Evolutionary conservation across 2,113 vertebrate genomes (phyloP).

Genomic region (Hippocampus zosterae): DNA sequence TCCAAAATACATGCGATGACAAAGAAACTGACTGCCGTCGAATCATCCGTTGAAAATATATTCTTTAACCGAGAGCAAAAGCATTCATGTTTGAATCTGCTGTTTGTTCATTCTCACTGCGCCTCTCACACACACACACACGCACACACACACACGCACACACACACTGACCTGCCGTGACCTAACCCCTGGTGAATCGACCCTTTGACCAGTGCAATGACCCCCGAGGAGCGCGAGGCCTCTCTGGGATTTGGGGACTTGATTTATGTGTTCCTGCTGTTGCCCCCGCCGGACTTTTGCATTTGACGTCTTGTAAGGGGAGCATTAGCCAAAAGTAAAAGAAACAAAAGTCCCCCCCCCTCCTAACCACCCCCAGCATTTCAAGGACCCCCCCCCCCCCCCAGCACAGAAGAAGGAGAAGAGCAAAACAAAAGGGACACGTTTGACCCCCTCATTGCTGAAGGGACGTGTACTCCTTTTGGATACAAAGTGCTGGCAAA

Average conservation of each 20-base stretch:
- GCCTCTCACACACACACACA: constrained; percentile 27
- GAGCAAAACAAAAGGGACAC: constrained; percentile 58
- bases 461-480: constrained; percentile 14
- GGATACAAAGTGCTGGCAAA: background rate
- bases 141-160: constrained; percentile 30
- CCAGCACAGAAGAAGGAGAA: constrained; percentile 22
- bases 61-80: constrained; percentile 36
- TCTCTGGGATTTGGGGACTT: constrained; percentile 80
- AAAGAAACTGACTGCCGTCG: background rate
- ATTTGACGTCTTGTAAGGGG: constrained; percentile 85
- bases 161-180: constrained; percentile 38
- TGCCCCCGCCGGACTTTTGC: constrained; percentile 85
- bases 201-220: constrained; percentile 77
- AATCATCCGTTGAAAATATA: background rate
- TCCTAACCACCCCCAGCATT: constrained; percentile 36
- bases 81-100: constrained; percentile 20
- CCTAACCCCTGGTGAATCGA: constrained; percentile 66
- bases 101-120: constrained; percentile 8
- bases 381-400: constrained; percentile 18
- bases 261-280: constrained; percentile 95
- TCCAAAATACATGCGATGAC: background rate
- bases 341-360: constrained; percentile 77
- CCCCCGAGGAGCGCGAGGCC: constrained; percentile 76
- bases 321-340: constrained; percentile 81
- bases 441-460: constrained; percentile 66